Percentiles rank a stretch among this genome's conserved stretches.
phyloP scores from a whole-genome alignment of 2,888 invertebrate species.

The Hirtodrosophila duncani region DNA sequence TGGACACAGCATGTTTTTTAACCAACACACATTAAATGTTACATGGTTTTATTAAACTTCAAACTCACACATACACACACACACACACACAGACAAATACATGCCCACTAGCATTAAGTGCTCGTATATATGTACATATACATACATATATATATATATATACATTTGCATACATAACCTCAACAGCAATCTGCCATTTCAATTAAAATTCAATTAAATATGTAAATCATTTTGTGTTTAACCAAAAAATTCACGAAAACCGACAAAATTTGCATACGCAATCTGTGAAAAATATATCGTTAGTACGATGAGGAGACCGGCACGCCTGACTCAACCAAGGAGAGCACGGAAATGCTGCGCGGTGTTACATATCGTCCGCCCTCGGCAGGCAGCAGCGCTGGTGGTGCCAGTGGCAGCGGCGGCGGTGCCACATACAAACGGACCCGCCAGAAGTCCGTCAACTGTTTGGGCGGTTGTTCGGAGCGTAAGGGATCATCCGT shows the following conservation, averaged over 20 bases:
- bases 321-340: slow-evolving; percentile 80
- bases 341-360: slow-evolving; percentile 79
- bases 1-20: slow-evolving; percentile 19
- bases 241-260: slow-evolving; percentile 57
- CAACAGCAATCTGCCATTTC: slow-evolving; percentile 47
- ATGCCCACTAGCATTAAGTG: too few species aligned
- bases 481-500: slow-evolving; percentile 87
- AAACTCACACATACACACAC: slow-evolving; percentile 2
- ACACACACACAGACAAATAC: slow-evolving; percentile 5
- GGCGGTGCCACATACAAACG: slow-evolving; percentile 50
- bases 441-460: slow-evolving; percentile 80
- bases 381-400: slow-evolving; percentile 49
- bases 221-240: slow-evolving; percentile 72
- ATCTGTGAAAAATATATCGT: slow-evolving; percentile 17
- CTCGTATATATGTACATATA: too few species aligned
- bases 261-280: slow-evolving; percentile 54
- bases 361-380: slow-evolving; percentile 84
- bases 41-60: slow-evolving; percentile 22
- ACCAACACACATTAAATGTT: slow-evolving; percentile 32
- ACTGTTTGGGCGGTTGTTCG: slow-evolving; percentile 86
- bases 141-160: slow-evolving; percentile 3
- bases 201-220: slow-evolving; percentile 69
- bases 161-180: slow-evolving; percentile 17
- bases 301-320: slow-evolving; percentile 80
- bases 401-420: slow-evolving; percentile 36